Base-by-base conservation (phyloP, 2,888 invertebrate genomes). In the Mimachlamys varia region DNA sequence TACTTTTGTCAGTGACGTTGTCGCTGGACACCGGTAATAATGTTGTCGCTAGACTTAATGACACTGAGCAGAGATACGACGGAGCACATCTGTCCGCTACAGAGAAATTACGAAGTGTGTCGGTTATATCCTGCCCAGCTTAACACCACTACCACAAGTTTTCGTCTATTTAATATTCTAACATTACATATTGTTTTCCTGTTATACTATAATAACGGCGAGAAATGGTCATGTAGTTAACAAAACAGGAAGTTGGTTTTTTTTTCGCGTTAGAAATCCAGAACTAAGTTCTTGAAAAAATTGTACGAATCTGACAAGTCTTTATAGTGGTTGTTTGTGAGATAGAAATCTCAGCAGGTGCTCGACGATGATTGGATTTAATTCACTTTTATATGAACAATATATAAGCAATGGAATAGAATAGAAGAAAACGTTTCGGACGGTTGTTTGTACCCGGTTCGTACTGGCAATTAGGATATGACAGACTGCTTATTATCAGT, bases 401-500 rank as follows among this genome's bases (percentile, higher is more conserved):
- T 76, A 76, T 27, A 76, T 76, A 76, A 76, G 4, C 76, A 22
- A 33, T 76, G 2, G 76, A 33, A 76, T 33, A 76, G 76, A 76
- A 76, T 44, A 44, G 44, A 76, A 76, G 76, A 33, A 53, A 53
- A 53, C 5, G 53, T 53, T 76, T 33, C 76, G 76, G 76, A 76
- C 33, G 27, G 76, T 33, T 76, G 27, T 76, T 15, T 27, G 76
- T 76, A 76, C 76, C 22, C 10, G 22, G 76, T 76, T 27, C 76
- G 76, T 33, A 76, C 76, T 27, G 76, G 33, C 33, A 76, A 76
- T 76, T 76, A 76, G 76, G 4, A 76, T 76, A 76, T 76, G 76
- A 76, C 76, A 76, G 76, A 76, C 76, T 33, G 33, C 76, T 76
- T 76, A 76, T 76, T 76, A 76, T 76, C 27, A 76, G 27, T 76